Base-by-base conservation (phyloP, 2,113 vertebrate species). In the Amphilophus citrinellus region DNA sequence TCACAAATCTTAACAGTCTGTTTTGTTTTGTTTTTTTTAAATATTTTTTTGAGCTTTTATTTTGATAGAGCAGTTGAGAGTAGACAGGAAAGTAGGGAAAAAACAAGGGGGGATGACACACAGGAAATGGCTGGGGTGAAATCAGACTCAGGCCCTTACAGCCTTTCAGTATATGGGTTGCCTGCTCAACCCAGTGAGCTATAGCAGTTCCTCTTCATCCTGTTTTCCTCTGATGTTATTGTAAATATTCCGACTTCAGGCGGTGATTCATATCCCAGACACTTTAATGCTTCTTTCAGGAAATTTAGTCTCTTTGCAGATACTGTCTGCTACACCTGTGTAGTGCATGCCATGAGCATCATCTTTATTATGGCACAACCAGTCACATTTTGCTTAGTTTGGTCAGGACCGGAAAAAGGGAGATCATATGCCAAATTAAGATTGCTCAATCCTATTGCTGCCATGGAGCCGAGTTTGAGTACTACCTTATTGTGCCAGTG, bases 401-500 rank as follows among this genome's bases (percentile, higher is more conserved):
- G 15, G 18, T 56, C 53, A 56, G 53, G 17, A 3, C 53, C 20
- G 53, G 44, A 68, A 22, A 50, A 71, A n/a, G 20, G 17, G 65
- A 71, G 6, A 24, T 53, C 7, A 71, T 53, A 53, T 47, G 10
- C 3, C 44, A 71, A 30, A 32, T 53, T 71, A 13, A 71, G 24
- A 53, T 53, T 53, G 2, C 50, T 50, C 30, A 20, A 24, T 71
- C 10, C 22, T 53, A 3, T 53, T 56, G 56, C 61, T 71, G 50
- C 86, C 83, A 77, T 60, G 66, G 61, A 83, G 90, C 81, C 14
- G 18, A 88, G 82, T 80, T 80, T 80, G 65, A 92, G 77, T 65
- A 80, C 83, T 82, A 83, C 61, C 73, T 85, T 85, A 83, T 84
- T 75, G 42, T 57, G 27, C 47, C 75, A 77, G 7, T 44, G 77